phyloP scores from a whole-genome alignment of 2,113 vertebrate species.

The Heliornis fulica region DNA sequence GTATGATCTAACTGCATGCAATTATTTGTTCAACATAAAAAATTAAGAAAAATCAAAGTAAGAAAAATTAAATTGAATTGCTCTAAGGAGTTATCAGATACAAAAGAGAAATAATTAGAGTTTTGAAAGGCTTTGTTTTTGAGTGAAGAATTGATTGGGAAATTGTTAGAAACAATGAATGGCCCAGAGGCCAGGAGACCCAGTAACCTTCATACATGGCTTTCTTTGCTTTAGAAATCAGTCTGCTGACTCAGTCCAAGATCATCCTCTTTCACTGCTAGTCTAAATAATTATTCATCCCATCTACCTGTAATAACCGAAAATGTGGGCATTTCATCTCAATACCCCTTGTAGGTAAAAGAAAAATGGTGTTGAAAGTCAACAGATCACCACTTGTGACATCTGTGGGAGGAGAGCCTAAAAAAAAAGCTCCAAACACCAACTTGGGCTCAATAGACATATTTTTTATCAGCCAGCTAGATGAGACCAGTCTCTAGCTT shows the following conservation, averaged over 20 bases:
- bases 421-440: background rate
- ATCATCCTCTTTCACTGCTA: background rate
- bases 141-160: background rate
- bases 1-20: background rate
- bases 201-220: background rate
- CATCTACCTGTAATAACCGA: background rate
- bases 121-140: background rate
- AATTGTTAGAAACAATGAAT: background rate
- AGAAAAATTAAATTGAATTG: background rate
- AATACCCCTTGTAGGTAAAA: background rate
- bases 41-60: background rate
- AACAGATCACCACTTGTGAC: background rate
- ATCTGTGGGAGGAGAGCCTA: background rate
- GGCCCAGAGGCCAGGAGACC: background rate
- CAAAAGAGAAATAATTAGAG: background rate
- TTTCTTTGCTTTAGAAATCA: background rate
- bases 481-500: background rate
- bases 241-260: background rate
- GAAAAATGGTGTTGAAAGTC: background rate
- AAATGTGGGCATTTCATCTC: background rate
- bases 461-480: background rate
- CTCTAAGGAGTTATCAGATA: background rate
- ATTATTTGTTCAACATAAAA: background rate
- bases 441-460: too few species aligned
- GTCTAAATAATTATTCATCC: background rate